Evolutionary conservation across 2,888 invertebrate species (phyloP).

Genomic region (Eupithecia subumbrata): DNA sequence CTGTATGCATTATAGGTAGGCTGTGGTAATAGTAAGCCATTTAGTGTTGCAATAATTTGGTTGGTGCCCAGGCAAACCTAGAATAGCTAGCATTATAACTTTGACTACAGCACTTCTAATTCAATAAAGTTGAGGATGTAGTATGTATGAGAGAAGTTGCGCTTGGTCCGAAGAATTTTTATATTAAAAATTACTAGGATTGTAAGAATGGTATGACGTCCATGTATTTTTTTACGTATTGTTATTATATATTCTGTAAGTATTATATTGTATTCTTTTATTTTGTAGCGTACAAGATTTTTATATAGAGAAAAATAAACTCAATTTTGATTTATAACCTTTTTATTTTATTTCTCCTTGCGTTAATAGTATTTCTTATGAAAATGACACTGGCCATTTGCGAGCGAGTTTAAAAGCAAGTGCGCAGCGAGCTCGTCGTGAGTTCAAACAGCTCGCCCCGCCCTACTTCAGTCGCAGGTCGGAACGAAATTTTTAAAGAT

Average conservation of each 20-base stretch:
- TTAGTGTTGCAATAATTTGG: background rate
- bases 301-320: constrained; percentile 79
- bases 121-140: constrained; percentile 45
- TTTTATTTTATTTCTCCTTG: constrained; percentile 23
- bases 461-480: no score
- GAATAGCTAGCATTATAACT: background rate
- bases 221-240: constrained; percentile 65
- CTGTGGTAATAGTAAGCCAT: background rate
- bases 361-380: background rate
- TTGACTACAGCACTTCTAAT: constrained; percentile 12
- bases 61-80: background rate
- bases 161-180: constrained; percentile 77
- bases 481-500: no score
- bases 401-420: no score
- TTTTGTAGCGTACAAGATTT: constrained; percentile 75
- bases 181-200: constrained; percentile 81
- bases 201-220: constrained; percentile 75
- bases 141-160: constrained; percentile 53
- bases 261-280: constrained; percentile 79
- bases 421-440: no score
- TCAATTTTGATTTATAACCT: constrained; percentile 64
- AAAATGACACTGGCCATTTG: no score
- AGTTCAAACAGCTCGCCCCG: no score
- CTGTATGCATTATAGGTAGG: no score
- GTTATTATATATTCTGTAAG: constrained; percentile 68